Base-by-base conservation (phyloP, 2,113 vertebrate species). In the Nerophis lumbriciformis region DNA sequence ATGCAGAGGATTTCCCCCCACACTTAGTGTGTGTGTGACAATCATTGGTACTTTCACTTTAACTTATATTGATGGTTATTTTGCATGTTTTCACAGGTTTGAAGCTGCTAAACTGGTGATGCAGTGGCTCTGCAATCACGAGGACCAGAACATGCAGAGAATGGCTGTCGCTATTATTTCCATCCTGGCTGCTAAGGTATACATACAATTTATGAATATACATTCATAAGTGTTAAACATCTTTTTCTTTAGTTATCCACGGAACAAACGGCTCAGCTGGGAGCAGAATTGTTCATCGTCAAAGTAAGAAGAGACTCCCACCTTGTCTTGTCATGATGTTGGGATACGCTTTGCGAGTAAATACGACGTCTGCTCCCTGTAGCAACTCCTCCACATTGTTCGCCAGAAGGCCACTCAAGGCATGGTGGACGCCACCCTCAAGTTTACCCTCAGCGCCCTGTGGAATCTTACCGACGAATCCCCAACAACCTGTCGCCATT, bases 401-500 rank as follows among this genome's bases (percentile, higher is more conserved):
- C 93, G 94, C 73, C 96, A 99, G 88, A 98, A 98, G 89, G 96
- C 96, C 0, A 92, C 90, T 75, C 95, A 95, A 87, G 94, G 92
- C 65, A 88, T 93, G 15, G 95, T 98, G 83, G 97, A 99, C 50
- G 97, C 97, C 72, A 99, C 96, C 2, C 91, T 99, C 63, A 99
- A 99, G 77, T 99, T 99, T 84, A 99, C 97, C 1, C 45, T 99
- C 82, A 98, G 95, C 3, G 97, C 97, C 4, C 94, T 99, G 72
- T 99, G 97, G 97, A 99, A 99, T 85, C 92, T 99, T 66, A 99
- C 97, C 0, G 97, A 99, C 69, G 97, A 99, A 82, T 99, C 97
- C 5, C 97, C 97, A n/a, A 98, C 97, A 51, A 99, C 97, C 0
- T 99, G 97, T 86, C 91, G 94, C 69, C 95, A 99, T 88, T 99